phyloP scores from a whole-genome alignment of 1,140 invertebrate species.

The Arctopsyche grandis region DNA sequence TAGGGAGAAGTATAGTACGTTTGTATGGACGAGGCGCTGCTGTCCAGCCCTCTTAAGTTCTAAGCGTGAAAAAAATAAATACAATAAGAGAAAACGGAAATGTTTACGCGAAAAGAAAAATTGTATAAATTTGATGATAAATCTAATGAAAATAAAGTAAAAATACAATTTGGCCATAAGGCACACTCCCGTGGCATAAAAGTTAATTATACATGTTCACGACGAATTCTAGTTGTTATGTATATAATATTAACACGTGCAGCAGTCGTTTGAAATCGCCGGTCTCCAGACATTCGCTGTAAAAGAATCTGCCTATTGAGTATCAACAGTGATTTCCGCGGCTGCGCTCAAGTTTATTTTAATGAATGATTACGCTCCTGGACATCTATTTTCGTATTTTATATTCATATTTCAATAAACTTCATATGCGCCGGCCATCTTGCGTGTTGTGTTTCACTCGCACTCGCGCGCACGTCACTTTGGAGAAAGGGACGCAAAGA shows the following conservation, averaged over 20 bases:
- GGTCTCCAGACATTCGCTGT: not conserved
- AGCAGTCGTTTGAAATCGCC: not conserved
- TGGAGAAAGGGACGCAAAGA: constrained; percentile 51
- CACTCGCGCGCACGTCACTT: constrained; percentile 53
- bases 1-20: too few species aligned
- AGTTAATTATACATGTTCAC: not conserved
- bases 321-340: constrained; percentile 38
- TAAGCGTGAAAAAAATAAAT: too few species aligned
- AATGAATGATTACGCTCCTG: constrained; percentile 51
- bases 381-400: constrained; percentile 52
- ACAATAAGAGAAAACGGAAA: too few species aligned
- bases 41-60: too few species aligned
- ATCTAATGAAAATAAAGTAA: not conserved
- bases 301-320: constrained; percentile 13
- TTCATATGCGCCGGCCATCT: not conserved
- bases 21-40: too few species aligned
- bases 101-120: too few species aligned
- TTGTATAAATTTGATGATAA: not conserved
- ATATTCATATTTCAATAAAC: constrained; percentile 49
- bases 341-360: constrained; percentile 40
- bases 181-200: not conserved
- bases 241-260: not conserved
- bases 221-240: not conserved
- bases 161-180: constrained; percentile 5
- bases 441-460: constrained; percentile 52